These are phyloP conservation scores for Drosophila sp. DNA, from an alignment of 1,140 invertebrate species.

Conservation along the genomic window DNA sequence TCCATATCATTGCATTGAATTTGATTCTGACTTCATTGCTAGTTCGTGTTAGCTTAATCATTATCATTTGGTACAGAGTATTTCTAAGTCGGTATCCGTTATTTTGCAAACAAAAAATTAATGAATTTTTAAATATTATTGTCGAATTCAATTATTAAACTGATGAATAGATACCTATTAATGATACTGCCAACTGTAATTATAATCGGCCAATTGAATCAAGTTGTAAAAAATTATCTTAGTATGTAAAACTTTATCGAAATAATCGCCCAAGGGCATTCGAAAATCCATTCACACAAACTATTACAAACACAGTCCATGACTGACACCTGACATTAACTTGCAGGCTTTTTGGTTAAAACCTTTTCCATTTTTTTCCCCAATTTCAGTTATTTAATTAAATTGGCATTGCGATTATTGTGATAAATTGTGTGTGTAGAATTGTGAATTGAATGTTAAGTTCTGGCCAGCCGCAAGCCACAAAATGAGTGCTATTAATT, in stretches of 20 bases:
- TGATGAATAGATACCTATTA: background rate
- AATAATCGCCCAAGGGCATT: background rate
- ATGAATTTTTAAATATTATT: constrained; percentile 4
- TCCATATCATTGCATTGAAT: no score
- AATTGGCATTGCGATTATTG: constrained; percentile 49
- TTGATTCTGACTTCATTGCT: no score
- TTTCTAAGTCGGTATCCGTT: background rate
- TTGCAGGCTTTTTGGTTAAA: background rate
- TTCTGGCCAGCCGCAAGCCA: constrained; percentile 35
- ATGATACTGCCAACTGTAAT: no score
- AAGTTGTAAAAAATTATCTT: no score
- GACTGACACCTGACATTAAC: constrained; percentile 28
- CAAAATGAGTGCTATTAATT: constrained; percentile 65
- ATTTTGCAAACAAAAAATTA: background rate
- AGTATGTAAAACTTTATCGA: background rate
- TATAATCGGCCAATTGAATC: no score
- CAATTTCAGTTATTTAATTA: constrained; percentile 45
- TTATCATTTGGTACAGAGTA: no score
- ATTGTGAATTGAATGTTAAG: constrained; percentile 49
- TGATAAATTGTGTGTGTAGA: constrained; percentile 20
- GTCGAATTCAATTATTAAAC: background rate
- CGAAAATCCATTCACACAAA: no score
- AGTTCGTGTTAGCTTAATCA: no score
- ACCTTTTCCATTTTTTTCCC: background rate
- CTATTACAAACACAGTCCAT: no score